These are phyloP conservation scores for Autographa pulchrina DNA, from an alignment of 2,888 invertebrate genomes.

Conservation along the genomic window DNA sequence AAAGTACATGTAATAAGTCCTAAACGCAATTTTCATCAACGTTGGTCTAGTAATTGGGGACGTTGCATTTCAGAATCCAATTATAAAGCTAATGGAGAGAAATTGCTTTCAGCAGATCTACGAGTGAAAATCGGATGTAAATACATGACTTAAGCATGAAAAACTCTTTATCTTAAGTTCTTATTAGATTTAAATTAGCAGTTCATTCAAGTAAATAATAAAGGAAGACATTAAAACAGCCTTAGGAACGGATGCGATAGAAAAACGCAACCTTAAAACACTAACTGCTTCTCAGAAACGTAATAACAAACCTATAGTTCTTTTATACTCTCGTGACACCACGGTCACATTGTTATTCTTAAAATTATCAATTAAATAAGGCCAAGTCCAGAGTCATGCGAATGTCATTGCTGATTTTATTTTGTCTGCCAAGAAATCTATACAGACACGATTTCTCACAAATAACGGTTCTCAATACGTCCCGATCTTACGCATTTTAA, in stretches of 20 bases:
- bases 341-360: neutral
- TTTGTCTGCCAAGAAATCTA: constrained; percentile 12
- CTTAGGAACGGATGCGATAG: neutral
- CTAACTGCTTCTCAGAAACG: neutral
- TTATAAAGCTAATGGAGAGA: too few species aligned
- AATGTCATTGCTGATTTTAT: constrained; percentile 24
- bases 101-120: too few species aligned
- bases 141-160: neutral
- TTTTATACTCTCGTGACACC: neutral
- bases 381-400: constrained; percentile 16
- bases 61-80: too few species aligned
- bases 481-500: neutral
- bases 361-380: neutral
- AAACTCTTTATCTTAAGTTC: neutral
- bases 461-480: constrained; percentile 13
- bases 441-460: neutral
- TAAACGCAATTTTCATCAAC: too few species aligned
- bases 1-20: too few species aligned
- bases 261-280: neutral
- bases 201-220: neutral
- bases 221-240: neutral
- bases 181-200: neutral
- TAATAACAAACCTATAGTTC: neutral
- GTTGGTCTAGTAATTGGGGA: too few species aligned
- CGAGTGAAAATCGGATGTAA: neutral